Evolutionary conservation across 2,797 vertebrate genomes (phyloP).

Genomic region (Galago senegalensis): DNA sequence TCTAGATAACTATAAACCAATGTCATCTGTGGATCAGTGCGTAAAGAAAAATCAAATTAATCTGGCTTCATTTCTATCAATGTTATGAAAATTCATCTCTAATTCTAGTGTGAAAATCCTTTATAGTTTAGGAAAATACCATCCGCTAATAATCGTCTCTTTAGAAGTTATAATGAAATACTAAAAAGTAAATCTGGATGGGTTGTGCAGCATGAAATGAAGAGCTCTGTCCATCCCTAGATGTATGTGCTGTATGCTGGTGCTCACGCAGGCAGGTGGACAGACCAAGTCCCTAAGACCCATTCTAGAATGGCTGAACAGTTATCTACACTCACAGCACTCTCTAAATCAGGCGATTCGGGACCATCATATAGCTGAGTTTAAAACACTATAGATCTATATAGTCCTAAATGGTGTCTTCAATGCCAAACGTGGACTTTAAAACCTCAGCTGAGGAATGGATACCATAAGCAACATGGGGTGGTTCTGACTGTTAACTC

Average conservation of each 20-base stretch:
- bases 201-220: neutral
- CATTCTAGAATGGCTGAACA: neutral
- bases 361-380: neutral
- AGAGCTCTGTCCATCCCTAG: neutral
- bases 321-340: conserved; percentile 46
- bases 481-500: neutral
- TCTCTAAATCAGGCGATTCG: conserved; percentile 46
- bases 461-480: accelerated
- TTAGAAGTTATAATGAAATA: neutral
- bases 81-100: neutral
- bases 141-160: neutral
- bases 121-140: conserved; percentile 1
- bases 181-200: neutral
- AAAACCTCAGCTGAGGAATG: neutral
- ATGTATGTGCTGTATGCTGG: neutral
- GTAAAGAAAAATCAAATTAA: neutral
- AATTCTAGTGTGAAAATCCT: neutral
- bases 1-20: conserved; percentile 14
- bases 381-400: neutral
- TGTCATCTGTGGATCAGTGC: conserved; percentile 13
- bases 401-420: neutral
- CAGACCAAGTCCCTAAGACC: neutral
- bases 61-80: conserved; percentile 19
- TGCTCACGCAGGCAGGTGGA: neutral
- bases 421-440: neutral